phyloP scores from a whole-genome alignment of 2,888 invertebrate genomes.

The Axea sp. region DNA sequence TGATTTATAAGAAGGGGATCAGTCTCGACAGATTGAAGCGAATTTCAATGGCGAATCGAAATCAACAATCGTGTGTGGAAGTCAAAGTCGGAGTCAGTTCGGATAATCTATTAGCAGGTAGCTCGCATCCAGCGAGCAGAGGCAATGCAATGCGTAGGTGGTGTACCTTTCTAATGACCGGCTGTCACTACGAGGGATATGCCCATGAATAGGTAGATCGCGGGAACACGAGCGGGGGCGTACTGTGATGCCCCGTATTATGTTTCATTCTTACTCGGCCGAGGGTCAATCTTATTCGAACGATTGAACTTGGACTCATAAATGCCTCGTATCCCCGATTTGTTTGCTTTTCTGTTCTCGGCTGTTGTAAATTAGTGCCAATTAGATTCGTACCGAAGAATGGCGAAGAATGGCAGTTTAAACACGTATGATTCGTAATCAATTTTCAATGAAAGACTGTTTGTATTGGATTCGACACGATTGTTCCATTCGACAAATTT shows the following conservation, averaged over 20 bases:
- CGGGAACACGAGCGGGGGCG: constrained; percentile 67
- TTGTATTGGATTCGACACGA: constrained; percentile 3
- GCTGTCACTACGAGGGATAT: constrained; percentile 74
- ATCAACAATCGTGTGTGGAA: constrained; percentile 67
- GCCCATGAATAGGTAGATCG: constrained; percentile 69
- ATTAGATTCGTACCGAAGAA: constrained; percentile 70
- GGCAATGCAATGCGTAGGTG: constrained; percentile 58
- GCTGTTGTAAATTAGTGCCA: constrained; percentile 76
- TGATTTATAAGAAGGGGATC: constrained; percentile 43
- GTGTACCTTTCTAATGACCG: constrained; percentile 74
- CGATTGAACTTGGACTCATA: constrained; percentile 70
- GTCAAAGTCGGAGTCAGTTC: constrained; percentile 66
- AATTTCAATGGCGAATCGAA: constrained; percentile 40
- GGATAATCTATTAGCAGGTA: constrained; percentile 58
- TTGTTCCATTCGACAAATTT: too few species aligned
- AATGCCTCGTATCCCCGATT: constrained; percentile 69
- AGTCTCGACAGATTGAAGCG: constrained; percentile 42
- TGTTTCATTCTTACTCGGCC: constrained; percentile 72
- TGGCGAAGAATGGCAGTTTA: constrained; percentile 25
- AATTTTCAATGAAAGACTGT: constrained; percentile 1
- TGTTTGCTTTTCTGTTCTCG: constrained; percentile 75
- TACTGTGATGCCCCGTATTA: constrained; percentile 69
- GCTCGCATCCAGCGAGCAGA: constrained; percentile 21
- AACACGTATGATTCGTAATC: constrained; percentile 26
- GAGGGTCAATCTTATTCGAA: constrained; percentile 77